These are phyloP conservation scores for Nasonia giraulti DNA, from an alignment of 1,140 invertebrate species.

Conservation along the genomic window DNA sequence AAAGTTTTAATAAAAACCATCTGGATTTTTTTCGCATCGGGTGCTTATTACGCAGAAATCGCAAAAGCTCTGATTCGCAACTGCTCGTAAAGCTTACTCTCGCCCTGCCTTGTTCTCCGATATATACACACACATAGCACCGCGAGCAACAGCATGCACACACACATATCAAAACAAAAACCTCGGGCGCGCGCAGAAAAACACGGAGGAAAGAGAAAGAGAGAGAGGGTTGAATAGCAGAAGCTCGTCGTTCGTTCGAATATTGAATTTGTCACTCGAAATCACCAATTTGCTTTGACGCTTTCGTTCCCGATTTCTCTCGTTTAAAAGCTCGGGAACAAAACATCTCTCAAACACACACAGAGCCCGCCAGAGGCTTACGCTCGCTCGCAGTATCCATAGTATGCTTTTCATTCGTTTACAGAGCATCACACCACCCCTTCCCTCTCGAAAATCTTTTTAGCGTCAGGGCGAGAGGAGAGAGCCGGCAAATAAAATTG, in stretches of 20 bases:
- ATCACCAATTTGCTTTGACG: constrained; percentile 48
- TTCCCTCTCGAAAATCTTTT: constrained; percentile 47
- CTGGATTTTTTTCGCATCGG: neutral
- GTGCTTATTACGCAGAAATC: neutral
- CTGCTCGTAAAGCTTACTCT: neutral
- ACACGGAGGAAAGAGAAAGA: neutral
- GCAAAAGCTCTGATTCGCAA: neutral
- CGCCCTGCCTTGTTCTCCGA: neutral
- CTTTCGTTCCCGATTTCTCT: constrained; percentile 40
- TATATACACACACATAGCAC: too few relatives aligned
- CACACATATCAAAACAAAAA: neutral
- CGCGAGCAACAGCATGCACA: too few relatives aligned
- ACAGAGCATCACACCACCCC: constrained; percentile 10
- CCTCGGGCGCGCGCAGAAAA: neutral
- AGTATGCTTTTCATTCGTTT: constrained; percentile 43
- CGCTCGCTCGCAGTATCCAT: too few relatives aligned
- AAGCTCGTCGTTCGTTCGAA: neutral
- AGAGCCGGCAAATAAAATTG: constrained; percentile 45
- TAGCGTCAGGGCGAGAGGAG: constrained; percentile 12
- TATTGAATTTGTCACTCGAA: constrained; percentile 49
- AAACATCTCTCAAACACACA: constrained; percentile 8
- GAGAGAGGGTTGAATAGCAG: neutral
- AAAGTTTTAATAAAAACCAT: too few relatives aligned
- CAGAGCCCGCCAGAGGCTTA: neutral
- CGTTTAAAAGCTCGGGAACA: constrained; percentile 16